Percentiles rank a stretch among this genome's conserved stretches.
These are phyloP conservation scores for Serrognathus titanus DNA, from an alignment of 2,888 invertebrate species.

Conservation along the genomic window DNA sequence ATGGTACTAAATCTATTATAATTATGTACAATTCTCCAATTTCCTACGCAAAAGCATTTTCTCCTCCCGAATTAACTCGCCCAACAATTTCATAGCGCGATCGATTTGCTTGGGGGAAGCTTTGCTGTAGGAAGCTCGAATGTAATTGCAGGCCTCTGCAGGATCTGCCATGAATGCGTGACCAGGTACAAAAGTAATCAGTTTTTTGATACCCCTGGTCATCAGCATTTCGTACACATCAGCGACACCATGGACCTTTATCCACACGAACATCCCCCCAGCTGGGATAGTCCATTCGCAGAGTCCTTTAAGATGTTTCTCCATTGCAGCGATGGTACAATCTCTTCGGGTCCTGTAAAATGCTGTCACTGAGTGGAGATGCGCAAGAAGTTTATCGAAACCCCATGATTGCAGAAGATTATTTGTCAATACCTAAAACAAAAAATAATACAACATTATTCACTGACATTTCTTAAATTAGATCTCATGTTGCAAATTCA, in stretches of 20 bases:
- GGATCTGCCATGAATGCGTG: conserved; percentile 67
- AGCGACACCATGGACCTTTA: conserved; percentile 62
- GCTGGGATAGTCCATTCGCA: conserved; percentile 64
- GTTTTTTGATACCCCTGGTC: conserved; percentile 63
- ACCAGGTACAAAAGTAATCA: conserved; percentile 71
- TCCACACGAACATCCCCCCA: conserved; percentile 79
- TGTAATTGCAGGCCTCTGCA: conserved; percentile 60
- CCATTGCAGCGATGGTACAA: conserved; percentile 57
- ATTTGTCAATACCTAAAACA: conserved; percentile 55
- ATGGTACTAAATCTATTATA: neutral
- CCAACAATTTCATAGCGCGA: conserved; percentile 57
- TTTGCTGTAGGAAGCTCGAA: conserved; percentile 70
- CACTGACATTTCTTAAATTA: neutral
- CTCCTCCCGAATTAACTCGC: conserved; percentile 60
- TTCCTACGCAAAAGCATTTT: conserved; percentile 48
- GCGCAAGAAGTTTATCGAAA: conserved; percentile 57
- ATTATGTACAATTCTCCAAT: conserved; percentile 42
- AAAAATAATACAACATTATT: neutral
- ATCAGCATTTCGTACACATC: conserved; percentile 74
- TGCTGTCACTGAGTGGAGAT: conserved; percentile 56
- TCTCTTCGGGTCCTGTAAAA: conserved; percentile 66
- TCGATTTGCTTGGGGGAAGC: conserved; percentile 64
- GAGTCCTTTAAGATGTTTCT: conserved; percentile 58
- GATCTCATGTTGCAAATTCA: neutral
- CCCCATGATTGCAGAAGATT: conserved; percentile 59